Evolutionary conservation across 2,797 vertebrate genomes (phyloP), one percentile per base, ranked within the genome.

Genomic region (Danio aesculapii): DNA sequence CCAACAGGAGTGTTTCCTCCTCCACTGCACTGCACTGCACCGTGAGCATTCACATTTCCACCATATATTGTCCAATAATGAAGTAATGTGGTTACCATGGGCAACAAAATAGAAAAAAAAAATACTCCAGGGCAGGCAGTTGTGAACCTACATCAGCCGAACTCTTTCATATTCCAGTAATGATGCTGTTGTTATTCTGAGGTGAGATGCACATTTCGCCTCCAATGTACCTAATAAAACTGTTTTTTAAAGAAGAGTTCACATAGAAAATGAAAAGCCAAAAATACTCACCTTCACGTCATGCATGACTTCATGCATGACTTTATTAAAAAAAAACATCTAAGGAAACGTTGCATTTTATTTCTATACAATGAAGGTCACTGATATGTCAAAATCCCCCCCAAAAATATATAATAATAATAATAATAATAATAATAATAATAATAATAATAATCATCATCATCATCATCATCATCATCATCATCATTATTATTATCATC

Each of bases 1-100:
- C 55, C 6, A 46, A 49, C 3, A n/a, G 8, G 16, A 75, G 16
- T 75, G 10, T 75, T 64, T 13, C 11, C 47, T 74, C 57, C 19
- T 75, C 14, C 11, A 1, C 55, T 52, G 30, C 30, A 30, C 30
- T 30, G 30, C 55, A 41, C 6, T 41, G 64, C 4, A 10, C 58
- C 12, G 4, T 13, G 59, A 75, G 47, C 52, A 44, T 61, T 71
- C 12, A 79, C 47, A 72, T 72, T 72, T 79, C 57, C 69, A 64
- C 16, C 68, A 61, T 46, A 79, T 46, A 75, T 53, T 63, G 44
- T 67, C 46, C 80, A 84, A 59, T 80, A 80, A 80, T 80, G 64
- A 71, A 61, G 68, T 68, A 75, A 57, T 75, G 47, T n/a, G 30
- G 72, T 83, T 71, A 79, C 80, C 62, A 82, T 21, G 52, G 64